Percentiles rank a stretch among this genome's conserved stretches.
These are phyloP conservation scores for Erebia ligea DNA, from an alignment of 2,888 invertebrate species.

Conservation along the genomic window DNA sequence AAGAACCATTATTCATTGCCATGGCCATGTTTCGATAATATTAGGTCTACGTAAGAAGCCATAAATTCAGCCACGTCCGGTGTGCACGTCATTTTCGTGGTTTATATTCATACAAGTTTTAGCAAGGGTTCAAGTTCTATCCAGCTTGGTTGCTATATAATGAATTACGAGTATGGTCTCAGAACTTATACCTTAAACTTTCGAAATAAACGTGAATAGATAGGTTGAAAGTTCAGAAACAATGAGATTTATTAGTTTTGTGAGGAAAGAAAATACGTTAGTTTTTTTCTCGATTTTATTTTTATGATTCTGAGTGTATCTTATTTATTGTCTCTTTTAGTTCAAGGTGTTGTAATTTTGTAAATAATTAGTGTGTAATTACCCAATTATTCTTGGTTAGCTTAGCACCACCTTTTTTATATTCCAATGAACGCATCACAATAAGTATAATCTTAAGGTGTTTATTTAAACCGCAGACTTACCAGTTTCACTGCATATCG, in stretches of 20 bases:
- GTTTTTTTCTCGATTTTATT: neutral
- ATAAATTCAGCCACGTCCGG: neutral
- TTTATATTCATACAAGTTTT: neutral
- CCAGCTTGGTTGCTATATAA: neutral
- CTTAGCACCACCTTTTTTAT: neutral
- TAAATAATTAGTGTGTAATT: neutral
- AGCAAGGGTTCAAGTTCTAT: neutral
- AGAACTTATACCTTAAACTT: neutral
- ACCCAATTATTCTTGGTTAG: neutral
- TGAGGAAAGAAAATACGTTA: neutral
- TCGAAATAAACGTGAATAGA: conserved; percentile 1
- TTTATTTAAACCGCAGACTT: conserved; percentile 34
- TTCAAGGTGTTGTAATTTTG: neutral
- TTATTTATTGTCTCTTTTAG: neutral
- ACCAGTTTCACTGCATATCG: conserved; percentile 40
- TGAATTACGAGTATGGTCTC: neutral
- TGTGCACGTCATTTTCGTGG: neutral
- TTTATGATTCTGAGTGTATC: neutral
- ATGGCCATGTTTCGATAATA: neutral
- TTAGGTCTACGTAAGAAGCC: neutral
- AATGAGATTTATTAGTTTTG: conserved; percentile 6
- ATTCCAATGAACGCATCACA: neutral
- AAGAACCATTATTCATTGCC: neutral
- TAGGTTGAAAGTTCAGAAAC: neutral
- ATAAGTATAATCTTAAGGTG: neutral